phyloP scores from a whole-genome alignment of 2,113 vertebrate genomes.

The Triplophysa dalaica region DNA sequence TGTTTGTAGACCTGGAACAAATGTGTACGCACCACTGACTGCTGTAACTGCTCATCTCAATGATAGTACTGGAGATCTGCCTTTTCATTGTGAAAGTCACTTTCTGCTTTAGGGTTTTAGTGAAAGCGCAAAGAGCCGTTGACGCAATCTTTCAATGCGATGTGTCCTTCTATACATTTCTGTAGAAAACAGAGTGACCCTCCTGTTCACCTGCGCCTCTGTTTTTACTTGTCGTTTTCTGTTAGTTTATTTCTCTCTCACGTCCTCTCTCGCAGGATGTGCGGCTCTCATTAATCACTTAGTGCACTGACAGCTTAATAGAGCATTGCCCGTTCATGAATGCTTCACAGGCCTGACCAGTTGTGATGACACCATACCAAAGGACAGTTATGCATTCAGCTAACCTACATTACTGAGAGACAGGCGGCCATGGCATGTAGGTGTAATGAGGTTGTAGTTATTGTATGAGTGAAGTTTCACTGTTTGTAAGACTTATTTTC shows the following conservation, averaged over 20 bases:
- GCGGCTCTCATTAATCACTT: conserved; percentile 73
- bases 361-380: conserved; percentile 51
- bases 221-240: conserved; percentile 36
- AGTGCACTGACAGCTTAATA: conserved; percentile 71
- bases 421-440: not conserved
- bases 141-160: conserved; percentile 24
- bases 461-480: too few relatives aligned
- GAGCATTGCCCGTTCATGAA: conserved; percentile 72
- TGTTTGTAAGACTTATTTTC: too few relatives aligned
- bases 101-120: not conserved
- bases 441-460: too few relatives aligned
- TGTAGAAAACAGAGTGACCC: conserved; percentile 16
- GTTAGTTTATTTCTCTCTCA: conserved; percentile 52
- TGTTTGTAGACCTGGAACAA: conserved; percentile 15
- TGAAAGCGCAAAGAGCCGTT: conserved; percentile 20
- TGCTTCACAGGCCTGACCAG: conserved; percentile 65
- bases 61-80: not conserved
- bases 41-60: not conserved
- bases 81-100: not conserved
- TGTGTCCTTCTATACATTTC: conserved; percentile 14
- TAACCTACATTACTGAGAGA: conserved; percentile 46
- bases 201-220: conserved; percentile 3
- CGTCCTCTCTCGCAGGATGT: conserved; percentile 53
- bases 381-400: conserved; percentile 62
- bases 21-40: not conserved